Conservation (phyloP, 1,140 invertebrate species). For the Apocrypta bakeri region DNA sequence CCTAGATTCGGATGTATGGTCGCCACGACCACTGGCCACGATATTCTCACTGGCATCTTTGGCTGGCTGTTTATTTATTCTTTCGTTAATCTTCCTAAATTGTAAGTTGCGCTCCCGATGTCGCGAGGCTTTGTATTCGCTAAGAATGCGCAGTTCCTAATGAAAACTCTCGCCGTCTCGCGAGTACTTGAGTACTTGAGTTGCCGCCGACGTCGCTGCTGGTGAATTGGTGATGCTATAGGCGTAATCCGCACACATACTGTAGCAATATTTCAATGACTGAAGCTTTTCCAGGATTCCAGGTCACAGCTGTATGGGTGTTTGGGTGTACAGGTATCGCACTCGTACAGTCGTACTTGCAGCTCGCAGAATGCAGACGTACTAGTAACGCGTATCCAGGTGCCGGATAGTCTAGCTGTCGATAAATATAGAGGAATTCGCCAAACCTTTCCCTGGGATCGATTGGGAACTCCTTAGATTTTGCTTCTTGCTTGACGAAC, state of each 20-base stretch:
- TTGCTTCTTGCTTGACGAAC: no score
- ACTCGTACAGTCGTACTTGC: background rate
- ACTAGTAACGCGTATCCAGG: no score
- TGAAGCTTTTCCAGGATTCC: slow-evolving; percentile 1
- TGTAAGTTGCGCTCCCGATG: background rate
- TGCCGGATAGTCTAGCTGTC: no score
- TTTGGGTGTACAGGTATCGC: background rate
- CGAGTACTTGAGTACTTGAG: background rate
- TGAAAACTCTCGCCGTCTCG: background rate
- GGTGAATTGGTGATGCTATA: background rate
- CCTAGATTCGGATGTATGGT: slow-evolving; percentile 75
- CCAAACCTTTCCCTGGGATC: no score
- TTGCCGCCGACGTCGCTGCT: background rate
- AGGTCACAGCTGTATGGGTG: background rate
- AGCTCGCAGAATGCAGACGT: no score
- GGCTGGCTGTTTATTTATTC: background rate
- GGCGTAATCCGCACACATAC: background rate
- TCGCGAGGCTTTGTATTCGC: background rate
- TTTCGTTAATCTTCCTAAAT: background rate
- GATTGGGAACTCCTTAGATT: no score
- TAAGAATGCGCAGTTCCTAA: background rate
- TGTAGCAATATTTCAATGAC: slow-evolving; percentile 31
- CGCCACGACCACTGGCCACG: slow-evolving; percentile 59
- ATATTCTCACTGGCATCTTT: slow-evolving; percentile 62
- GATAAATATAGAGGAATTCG: no score